Evolutionary conservation across 30 jellyfish, hydroid and myxozoan species (phyloP).

Genomic region (Turritopsis rubra): DNA sequence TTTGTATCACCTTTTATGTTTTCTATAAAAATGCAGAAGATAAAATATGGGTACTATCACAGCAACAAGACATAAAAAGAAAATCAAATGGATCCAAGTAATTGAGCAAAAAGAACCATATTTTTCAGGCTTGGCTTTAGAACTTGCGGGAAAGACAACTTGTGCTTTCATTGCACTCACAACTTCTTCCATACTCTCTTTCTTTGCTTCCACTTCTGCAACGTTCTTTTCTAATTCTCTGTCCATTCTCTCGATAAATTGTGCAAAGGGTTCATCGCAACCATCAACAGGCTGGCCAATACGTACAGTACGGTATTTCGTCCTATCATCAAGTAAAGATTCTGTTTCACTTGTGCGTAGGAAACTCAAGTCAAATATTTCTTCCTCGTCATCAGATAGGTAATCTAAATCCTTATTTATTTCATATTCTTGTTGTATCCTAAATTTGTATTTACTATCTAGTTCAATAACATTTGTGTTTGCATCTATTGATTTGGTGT

Average conservation of each 20-base stretch:
- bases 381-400: constrained; percentile 22
- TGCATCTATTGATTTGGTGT: background rate
- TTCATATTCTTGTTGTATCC: background rate
- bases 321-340: background rate
- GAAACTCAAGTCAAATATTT: background rate
- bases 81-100: constrained; percentile 17
- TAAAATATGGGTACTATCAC: background rate
- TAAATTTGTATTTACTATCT: background rate
- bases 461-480: background rate
- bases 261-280: constrained; percentile 7
- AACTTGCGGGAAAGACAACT: constrained; percentile 18
- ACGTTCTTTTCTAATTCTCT: constrained; percentile 6
- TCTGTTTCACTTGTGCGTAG: background rate
- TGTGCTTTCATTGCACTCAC: background rate
- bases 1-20: background rate
- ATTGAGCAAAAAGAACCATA: constrained; percentile 23
- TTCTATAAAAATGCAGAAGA: background rate
- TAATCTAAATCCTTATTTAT: constrained; percentile 17
- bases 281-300: constrained; percentile 12
- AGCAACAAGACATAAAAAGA: constrained; percentile 22
- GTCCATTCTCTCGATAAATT: constrained; percentile 16
- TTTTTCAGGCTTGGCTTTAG: background rate
- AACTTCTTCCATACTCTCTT: background rate
- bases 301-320: background rate
- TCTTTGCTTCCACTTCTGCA: background rate